These are phyloP conservation scores for Holothuria glaberrima DNA, from an alignment of 35 echinoderm and acorn worm species.

Conservation along the genomic window DNA sequence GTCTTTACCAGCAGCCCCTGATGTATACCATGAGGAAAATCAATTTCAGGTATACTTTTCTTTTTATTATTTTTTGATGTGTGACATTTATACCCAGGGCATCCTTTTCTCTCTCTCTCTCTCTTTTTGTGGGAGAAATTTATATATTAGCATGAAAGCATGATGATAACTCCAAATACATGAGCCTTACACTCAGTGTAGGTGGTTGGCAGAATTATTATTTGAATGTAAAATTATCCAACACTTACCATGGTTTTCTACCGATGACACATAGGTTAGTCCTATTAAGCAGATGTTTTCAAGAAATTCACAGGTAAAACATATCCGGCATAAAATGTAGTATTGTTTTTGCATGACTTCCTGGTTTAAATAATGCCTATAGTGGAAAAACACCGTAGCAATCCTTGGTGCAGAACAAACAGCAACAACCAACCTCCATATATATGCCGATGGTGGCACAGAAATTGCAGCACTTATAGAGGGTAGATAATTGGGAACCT, in stretches of 20 bases:
- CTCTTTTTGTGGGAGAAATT: no score
- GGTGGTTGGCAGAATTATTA: no score
- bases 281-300: constrained; percentile 70
- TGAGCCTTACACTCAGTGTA: no score
- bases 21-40: no score
- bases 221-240: no score
- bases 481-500: constrained; percentile 79
- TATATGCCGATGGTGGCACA: constrained; percentile 61
- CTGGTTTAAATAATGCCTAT: constrained; percentile 52
- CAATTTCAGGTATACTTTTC: no score
- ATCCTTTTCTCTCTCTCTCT: no score
- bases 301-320: constrained; percentile 60
- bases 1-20: no score
- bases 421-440: constrained; percentile 65
- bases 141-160: no score
- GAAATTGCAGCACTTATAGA: constrained; percentile 76
- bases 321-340: constrained; percentile 45
- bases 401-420: constrained; percentile 50
- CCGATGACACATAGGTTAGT: constrained; percentile 65
- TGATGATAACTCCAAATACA: no score
- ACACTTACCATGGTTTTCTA: constrained; percentile 68
- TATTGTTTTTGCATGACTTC: not conserved
- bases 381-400: constrained; percentile 51
- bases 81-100: no score
- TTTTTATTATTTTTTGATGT: no score